Evolutionary conservation across 2,888 invertebrate species (phyloP).

Genomic region (Philereme vetulata): DNA sequence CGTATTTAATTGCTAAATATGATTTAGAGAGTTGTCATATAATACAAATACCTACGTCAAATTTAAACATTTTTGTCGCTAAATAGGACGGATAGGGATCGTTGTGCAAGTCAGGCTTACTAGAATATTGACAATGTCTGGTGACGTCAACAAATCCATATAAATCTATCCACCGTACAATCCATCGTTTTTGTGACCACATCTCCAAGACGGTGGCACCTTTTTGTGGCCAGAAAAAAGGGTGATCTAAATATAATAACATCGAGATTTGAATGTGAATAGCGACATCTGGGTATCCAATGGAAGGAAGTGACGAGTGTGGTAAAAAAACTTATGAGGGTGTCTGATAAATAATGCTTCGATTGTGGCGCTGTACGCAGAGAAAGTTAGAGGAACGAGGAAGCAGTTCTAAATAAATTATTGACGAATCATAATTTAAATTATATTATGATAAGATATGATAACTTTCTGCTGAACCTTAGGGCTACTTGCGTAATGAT

Average conservation of each 20-base stretch:
- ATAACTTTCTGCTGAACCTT: no score
- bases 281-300: conserved; percentile 63
- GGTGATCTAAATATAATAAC: conserved; percentile 75
- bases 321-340: conserved; percentile 54
- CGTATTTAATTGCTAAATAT: no score
- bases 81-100: no score
- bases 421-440: background rate
- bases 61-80: no score
- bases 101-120: no score
- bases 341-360: conserved; percentile 50
- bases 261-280: conserved; percentile 69
- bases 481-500: no score
- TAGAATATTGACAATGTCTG: no score
- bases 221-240: conserved; percentile 50
- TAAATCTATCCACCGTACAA: conserved; percentile 7
- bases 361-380: conserved; percentile 34
- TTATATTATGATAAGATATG: no score
- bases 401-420: background rate
- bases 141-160: conserved; percentile 1
- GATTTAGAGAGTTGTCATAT: no score
- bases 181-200: conserved; percentile 31
- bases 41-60: no score
- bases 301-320: conserved; percentile 67
- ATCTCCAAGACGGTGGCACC: conserved; percentile 40
- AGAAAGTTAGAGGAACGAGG: conserved; percentile 8